A percentile compares a stretch with the other conserved stretches of the same genome.
Evolutionary conservation across 2,797 vertebrate genomes (phyloP).

Genomic region (Tiaroga cobitis): DNA sequence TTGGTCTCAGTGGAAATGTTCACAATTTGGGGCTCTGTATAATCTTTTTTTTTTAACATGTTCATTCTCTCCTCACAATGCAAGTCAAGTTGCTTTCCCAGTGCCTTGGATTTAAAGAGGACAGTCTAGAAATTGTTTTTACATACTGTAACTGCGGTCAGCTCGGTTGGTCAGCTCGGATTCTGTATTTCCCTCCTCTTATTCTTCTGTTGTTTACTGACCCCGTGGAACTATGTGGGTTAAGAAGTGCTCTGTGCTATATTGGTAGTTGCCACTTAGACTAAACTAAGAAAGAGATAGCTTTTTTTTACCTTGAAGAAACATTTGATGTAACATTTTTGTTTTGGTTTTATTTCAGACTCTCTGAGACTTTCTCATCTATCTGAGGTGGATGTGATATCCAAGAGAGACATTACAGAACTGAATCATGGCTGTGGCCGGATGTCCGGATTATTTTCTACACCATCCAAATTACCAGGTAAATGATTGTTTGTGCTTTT

Average conservation of each 20-base stretch:
- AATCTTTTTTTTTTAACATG: constrained; percentile 17
- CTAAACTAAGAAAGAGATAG: constrained; percentile 59
- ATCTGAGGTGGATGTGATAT: constrained; percentile 70
- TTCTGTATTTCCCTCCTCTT: constrained; percentile 5
- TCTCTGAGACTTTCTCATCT: constrained; percentile 71
- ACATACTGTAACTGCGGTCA: not conserved
- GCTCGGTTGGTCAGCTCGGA: not conserved
- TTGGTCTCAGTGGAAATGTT: constrained; percentile 37
- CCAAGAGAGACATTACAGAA: constrained; percentile 64
- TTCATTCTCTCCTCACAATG: constrained; percentile 3
- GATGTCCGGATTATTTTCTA: constrained; percentile 90
- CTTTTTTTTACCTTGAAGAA: constrained; percentile 52
- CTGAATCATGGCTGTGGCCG: constrained; percentile 89
- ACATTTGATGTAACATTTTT: constrained; percentile 15
- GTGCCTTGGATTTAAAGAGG: constrained; percentile 2
- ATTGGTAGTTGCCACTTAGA: constrained; percentile 54
- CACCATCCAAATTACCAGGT: constrained; percentile 89
- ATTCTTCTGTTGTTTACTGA: constrained; percentile 48
- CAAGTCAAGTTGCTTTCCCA: constrained; percentile 1
- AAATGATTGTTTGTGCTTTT: constrained; percentile 62
- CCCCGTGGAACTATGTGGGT: constrained; percentile 67
- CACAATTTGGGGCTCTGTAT: not conserved
- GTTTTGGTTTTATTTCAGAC: constrained; percentile 66
- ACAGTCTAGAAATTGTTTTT: not conserved
- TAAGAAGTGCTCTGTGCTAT: constrained; percentile 75